Evolutionary conservation across 2,113 vertebrate genomes (phyloP).

Genomic region (Strix uralensis): DNA sequence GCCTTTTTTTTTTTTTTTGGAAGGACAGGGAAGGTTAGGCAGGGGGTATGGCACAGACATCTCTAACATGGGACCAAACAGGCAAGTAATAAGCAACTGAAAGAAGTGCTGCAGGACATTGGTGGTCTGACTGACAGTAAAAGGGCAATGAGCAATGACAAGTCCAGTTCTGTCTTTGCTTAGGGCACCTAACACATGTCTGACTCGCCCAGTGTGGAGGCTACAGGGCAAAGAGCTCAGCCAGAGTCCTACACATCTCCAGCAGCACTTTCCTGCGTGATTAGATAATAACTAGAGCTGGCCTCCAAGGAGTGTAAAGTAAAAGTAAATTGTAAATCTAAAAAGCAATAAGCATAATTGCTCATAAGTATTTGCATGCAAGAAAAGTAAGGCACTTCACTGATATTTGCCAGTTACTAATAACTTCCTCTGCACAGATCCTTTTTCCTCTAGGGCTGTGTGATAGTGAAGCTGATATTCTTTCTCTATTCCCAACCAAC

Average conservation of each 20-base stretch:
- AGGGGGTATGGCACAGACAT: not conserved
- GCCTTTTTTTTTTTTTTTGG: not conserved
- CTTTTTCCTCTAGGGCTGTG: not conserved
- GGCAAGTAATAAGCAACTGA: fast-evolving
- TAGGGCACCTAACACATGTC: not conserved
- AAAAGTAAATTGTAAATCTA: not conserved
- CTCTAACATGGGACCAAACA: not conserved
- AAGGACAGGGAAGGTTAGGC: not conserved
- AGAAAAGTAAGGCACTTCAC: not conserved
- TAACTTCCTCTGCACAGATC: not conserved
- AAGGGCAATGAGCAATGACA: not conserved
- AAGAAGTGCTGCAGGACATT: not conserved
- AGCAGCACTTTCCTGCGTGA: not conserved
- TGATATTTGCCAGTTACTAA: not conserved
- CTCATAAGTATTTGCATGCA: not conserved
- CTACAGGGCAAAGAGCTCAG: not conserved
- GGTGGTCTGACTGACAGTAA: not conserved
- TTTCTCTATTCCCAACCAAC: not conserved
- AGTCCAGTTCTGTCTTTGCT: not conserved
- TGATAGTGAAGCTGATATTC: not conserved
- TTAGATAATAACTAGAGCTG: not conserved
- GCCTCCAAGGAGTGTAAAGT: not conserved
- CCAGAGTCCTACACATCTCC: not conserved
- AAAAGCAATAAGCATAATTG: not conserved
- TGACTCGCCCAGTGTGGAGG: not conserved